Percentiles rank a stretch among this genome's conserved stretches.
Evolutionary conservation across 2,888 invertebrate species (phyloP).

Genomic region (Liodrosophila aerea): DNA sequence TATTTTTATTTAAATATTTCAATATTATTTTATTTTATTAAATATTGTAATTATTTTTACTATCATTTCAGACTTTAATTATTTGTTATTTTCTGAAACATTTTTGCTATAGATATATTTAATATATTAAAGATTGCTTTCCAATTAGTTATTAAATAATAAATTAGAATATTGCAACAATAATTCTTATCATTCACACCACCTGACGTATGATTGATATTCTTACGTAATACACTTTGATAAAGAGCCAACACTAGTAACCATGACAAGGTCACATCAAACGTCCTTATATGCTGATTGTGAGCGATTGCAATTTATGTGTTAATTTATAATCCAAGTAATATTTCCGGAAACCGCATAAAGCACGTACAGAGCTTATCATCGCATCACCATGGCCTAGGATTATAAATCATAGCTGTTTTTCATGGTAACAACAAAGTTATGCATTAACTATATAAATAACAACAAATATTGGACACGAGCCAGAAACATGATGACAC

Average conservation of each 20-base stretch:
- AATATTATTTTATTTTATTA: too few species aligned
- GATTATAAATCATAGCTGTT: conserved; percentile 42
- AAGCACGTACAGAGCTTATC: background rate
- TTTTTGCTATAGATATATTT: too few species aligned
- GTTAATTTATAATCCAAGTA: conserved; percentile 16
- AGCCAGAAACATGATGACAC: conserved; percentile 17
- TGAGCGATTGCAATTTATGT: too few species aligned
- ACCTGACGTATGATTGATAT: background rate
- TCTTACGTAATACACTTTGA: background rate
- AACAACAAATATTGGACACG: conserved; percentile 13
- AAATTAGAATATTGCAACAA: too few species aligned
- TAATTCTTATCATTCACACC: too few species aligned
- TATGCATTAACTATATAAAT: conserved; percentile 24
- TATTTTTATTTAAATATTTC: too few species aligned
- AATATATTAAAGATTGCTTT: too few species aligned
- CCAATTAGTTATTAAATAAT: too few species aligned
- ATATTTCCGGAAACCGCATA: conserved; percentile 21
- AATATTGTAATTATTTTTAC: too few species aligned
- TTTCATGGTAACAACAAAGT: conserved; percentile 10
- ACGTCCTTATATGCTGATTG: too few species aligned
- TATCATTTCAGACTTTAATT: too few species aligned
- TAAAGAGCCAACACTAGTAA: background rate
- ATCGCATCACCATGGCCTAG: conserved; percentile 24
- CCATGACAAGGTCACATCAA: background rate
- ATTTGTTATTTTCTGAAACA: too few species aligned